Evolutionary conservation across 2,113 vertebrate genomes (phyloP).

Genomic region (Struthio camelus): DNA sequence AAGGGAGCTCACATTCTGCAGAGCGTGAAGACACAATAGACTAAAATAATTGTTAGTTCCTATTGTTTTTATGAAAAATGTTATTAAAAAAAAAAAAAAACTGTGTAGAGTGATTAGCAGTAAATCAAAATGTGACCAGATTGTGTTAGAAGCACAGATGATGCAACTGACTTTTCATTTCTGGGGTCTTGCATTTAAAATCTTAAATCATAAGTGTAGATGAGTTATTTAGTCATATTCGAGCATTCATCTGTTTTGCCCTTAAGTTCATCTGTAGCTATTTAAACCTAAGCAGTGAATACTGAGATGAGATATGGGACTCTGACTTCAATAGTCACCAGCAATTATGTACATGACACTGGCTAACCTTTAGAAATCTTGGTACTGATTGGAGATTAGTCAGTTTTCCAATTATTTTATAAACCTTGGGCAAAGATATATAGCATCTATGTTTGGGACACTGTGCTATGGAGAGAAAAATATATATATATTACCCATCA

Average conservation of each 20-base stretch:
- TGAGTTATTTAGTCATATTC: constrained; percentile 20
- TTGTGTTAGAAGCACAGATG: constrained; percentile 25
- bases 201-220: constrained; percentile 20
- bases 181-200: not conserved
- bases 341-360: not conserved
- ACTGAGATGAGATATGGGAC: not conserved
- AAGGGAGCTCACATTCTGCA: not conserved
- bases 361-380: not conserved
- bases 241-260: not conserved
- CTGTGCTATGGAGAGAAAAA: not conserved
- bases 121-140: constrained; percentile 47
- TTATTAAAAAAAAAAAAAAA: not conserved
- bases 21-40: not conserved
- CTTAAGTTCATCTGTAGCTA: constrained; percentile 14
- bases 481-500: not conserved
- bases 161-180: constrained; percentile 31
- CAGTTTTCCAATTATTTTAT: not conserved
- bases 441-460: not conserved
- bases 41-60: not conserved
- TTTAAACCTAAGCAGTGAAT: not conserved
- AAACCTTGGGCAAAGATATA: not conserved
- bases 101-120: not conserved
- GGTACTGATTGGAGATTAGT: not conserved
- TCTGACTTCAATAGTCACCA: not conserved
- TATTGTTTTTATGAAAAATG: not conserved